Percentiles rank a stretch among this genome's conserved stretches.
Conservation (phyloP, 2,888 invertebrate species). For the Drosophila nr. perissopoda region DNA sequence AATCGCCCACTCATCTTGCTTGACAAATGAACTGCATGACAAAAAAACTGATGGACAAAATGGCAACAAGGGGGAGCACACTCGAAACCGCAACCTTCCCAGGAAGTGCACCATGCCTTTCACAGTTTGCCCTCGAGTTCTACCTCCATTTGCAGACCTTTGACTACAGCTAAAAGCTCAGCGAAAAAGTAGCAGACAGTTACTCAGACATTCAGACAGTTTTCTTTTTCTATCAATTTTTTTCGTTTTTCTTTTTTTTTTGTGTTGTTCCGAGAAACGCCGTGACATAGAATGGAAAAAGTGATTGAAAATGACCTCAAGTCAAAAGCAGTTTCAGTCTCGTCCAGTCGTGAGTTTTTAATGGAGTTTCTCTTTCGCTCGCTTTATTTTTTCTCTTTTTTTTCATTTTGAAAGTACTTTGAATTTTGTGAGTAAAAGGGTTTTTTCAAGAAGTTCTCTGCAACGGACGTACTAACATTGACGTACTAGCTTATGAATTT, state of each 20-base stretch:
- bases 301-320: slow-evolving; percentile 80
- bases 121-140: not conserved
- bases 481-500: slow-evolving; percentile 35
- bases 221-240: slow-evolving; percentile 23
- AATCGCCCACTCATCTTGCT: slow-evolving; percentile 61
- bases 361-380: slow-evolving; percentile 49
- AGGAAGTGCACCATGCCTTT: slow-evolving; percentile 15
- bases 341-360: slow-evolving; percentile 58
- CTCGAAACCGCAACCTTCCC: slow-evolving; percentile 60
- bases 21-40: slow-evolving; percentile 65
- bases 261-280: slow-evolving; percentile 49
- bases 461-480: slow-evolving; percentile 15
- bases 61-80: slow-evolving; percentile 44
- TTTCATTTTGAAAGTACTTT: slow-evolving; percentile 40
- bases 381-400: slow-evolving; percentile 23
- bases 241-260: slow-evolving; percentile 1
- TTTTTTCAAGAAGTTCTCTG: slow-evolving; percentile 9
- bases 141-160: slow-evolving; percentile 33
- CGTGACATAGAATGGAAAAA: slow-evolving; percentile 70
- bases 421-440: slow-evolving; percentile 53
- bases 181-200: slow-evolving; percentile 61
- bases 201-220: slow-evolving; percentile 39
- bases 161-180: slow-evolving; percentile 36
- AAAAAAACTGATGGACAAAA: slow-evolving; percentile 39
- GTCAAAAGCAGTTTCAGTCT: slow-evolving; percentile 71